Evolutionary conservation across 2,888 invertebrate species (phyloP).

Genomic region (Harpagoxenus sublaevis): DNA sequence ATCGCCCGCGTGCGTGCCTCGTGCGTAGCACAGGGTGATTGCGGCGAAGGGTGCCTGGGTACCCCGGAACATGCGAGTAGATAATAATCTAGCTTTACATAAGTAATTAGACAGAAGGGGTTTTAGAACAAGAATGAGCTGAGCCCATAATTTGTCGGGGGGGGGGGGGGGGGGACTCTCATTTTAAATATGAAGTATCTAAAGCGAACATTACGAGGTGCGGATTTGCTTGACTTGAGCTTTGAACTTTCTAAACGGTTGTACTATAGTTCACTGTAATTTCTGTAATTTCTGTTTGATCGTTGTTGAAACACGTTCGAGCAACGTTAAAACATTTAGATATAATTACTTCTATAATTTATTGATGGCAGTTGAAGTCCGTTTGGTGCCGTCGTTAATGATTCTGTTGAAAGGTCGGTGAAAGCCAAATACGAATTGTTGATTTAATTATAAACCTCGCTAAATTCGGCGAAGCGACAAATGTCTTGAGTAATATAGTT

Average conservation of each 20-base stretch:
- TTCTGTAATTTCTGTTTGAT: background rate
- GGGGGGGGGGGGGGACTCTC: too few species aligned
- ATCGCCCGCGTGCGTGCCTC: slow-evolving; percentile 35
- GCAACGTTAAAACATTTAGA: background rate
- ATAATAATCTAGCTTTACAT: slow-evolving; percentile 22
- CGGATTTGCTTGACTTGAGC: background rate
- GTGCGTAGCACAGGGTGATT: background rate
- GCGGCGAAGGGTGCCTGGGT: background rate
- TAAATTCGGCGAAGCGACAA: slow-evolving; percentile 29
- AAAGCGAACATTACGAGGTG: background rate
- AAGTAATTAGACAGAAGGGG: slow-evolving; percentile 8
- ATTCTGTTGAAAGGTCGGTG: background rate
- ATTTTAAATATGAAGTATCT: background rate
- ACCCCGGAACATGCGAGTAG: slow-evolving; percentile 28
- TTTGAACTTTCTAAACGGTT: background rate
- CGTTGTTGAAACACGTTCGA: background rate
- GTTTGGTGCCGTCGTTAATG: background rate
- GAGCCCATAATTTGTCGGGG: background rate
- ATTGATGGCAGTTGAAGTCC: background rate
- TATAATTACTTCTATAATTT: slow-evolving; percentile 18
- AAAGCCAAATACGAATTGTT: background rate
- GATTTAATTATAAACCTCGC: slow-evolving; percentile 39
- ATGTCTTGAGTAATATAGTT: slow-evolving; percentile 18
- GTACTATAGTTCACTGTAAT: background rate
- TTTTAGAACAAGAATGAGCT: background rate